These are phyloP conservation scores for Sarcophilus harrisii DNA, from an alignment of 2,797 vertebrate species.

Conservation along the genomic window DNA sequence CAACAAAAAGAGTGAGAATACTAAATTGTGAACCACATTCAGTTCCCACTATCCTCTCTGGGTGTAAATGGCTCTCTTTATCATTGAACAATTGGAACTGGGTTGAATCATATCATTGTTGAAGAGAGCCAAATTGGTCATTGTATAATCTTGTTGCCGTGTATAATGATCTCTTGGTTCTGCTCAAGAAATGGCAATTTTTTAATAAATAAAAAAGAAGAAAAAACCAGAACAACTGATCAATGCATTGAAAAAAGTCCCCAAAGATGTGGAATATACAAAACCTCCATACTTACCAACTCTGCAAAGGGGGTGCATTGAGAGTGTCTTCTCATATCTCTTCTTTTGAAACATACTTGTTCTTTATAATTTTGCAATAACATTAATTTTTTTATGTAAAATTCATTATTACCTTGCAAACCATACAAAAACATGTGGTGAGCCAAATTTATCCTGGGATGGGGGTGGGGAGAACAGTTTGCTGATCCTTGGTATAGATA, in stretches of 20 bases:
- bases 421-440: background rate
- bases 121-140: too few species aligned
- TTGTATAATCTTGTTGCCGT: too few species aligned
- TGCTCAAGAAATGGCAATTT: background rate
- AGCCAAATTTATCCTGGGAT: background rate
- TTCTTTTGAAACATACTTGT: background rate
- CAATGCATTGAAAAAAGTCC: background rate
- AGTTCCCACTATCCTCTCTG: too few species aligned
- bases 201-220: background rate
- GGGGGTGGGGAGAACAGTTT: background rate
- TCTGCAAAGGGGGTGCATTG: background rate
- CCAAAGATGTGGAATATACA: background rate
- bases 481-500: background rate
- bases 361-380: background rate
- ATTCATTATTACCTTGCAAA: background rate
- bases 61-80: too few species aligned
- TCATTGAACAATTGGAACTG: too few species aligned
- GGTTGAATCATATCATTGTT: too few species aligned
- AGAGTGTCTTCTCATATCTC: background rate
- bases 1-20: too few species aligned
- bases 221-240: background rate
- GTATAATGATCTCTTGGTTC: too few species aligned
- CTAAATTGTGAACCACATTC: too few species aligned
- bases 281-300: background rate
- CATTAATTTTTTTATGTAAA: background rate